A percentile compares a stretch with the other conserved stretches of the same genome.
These are phyloP conservation scores for Polylopha cassiicola DNA, from an alignment of 2,888 invertebrate species.

Conservation along the genomic window DNA sequence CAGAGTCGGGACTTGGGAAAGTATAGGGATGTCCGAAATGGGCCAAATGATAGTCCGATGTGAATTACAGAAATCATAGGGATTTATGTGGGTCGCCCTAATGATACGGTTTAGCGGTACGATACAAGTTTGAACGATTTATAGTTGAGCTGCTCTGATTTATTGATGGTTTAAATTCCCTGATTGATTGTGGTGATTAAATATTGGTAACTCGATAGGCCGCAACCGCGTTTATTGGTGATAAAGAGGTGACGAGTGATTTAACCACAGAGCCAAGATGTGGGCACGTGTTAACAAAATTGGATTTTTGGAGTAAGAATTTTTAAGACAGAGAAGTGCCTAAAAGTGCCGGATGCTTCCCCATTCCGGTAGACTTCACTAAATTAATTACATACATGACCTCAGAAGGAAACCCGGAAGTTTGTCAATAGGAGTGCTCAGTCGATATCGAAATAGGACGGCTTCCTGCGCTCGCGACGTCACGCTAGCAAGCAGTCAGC, in stretches of 20 bases:
- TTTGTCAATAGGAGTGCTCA: slow-evolving; percentile 9
- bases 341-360: no score
- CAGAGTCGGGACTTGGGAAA: slow-evolving; percentile 36
- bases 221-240: slow-evolving; percentile 15
- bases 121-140: slow-evolving; percentile 31
- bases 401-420: background rate
- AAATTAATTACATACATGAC: no score
- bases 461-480: slow-evolving; percentile 25
- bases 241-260: slow-evolving; percentile 11
- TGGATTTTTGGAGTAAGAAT: no score
- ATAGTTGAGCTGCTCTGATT: slow-evolving; percentile 16
- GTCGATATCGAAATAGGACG: slow-evolving; percentile 11
- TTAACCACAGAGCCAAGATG: no score
- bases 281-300: no score
- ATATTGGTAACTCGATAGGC: slow-evolving; percentile 20
- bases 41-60: slow-evolving; percentile 36
- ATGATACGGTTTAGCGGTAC: slow-evolving; percentile 45
- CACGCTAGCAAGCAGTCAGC: slow-evolving; percentile 30
- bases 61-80: slow-evolving; percentile 54
- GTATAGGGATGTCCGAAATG: slow-evolving; percentile 39
- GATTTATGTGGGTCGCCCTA: slow-evolving; percentile 43
- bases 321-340: no score
- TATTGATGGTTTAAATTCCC: slow-evolving; percentile 14
- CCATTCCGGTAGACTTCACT: no score
- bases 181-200: slow-evolving; percentile 19